A percentile compares a stretch with the other conserved stretches of the same genome.
phyloP scores from a whole-genome alignment of 2,797 vertebrate species.

The Falco concolor region DNA sequence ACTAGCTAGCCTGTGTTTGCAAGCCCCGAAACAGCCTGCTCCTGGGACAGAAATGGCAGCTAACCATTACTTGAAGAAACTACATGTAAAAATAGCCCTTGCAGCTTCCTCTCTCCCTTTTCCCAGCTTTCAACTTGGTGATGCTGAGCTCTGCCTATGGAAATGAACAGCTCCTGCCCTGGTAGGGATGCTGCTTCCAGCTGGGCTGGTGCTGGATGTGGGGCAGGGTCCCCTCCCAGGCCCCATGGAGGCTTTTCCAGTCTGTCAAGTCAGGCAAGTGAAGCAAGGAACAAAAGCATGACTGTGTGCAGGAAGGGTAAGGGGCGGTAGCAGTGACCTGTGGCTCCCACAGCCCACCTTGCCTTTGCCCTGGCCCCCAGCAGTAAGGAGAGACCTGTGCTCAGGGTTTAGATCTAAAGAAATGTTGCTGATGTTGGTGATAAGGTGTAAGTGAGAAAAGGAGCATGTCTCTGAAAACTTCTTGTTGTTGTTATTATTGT shows the following conservation, averaged over 20 bases:
- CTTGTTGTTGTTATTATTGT: not conserved
- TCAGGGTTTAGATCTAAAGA: not conserved
- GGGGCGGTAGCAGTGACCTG: not conserved
- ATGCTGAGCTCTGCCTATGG: not conserved
- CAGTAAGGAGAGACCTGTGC: not conserved
- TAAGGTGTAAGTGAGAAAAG: not conserved
- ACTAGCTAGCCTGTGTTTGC: not conserved
- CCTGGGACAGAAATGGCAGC: not conserved
- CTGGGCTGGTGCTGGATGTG: rapidly evolving
- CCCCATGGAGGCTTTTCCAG: not conserved
- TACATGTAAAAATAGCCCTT: not conserved
- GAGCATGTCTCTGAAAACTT: not conserved
- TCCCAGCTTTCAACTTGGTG: not conserved
- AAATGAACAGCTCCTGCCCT: not conserved
- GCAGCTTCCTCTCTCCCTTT: not conserved
- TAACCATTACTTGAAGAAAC: not conserved
- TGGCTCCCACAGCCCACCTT: not conserved
- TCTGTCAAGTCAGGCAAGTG: not conserved
- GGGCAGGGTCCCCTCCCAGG: not conserved
- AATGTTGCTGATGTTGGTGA: rapidly evolving
- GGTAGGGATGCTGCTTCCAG: not conserved
- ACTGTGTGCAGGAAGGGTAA: not conserved
- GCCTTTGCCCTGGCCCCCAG: not conserved
- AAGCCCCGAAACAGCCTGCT: not conserved
- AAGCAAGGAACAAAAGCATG: not conserved